Percentiles rank a stretch among this genome's conserved stretches.
Conservation (phyloP, 1,140 invertebrate genomes). For the Ceratitis capitata region DNA sequence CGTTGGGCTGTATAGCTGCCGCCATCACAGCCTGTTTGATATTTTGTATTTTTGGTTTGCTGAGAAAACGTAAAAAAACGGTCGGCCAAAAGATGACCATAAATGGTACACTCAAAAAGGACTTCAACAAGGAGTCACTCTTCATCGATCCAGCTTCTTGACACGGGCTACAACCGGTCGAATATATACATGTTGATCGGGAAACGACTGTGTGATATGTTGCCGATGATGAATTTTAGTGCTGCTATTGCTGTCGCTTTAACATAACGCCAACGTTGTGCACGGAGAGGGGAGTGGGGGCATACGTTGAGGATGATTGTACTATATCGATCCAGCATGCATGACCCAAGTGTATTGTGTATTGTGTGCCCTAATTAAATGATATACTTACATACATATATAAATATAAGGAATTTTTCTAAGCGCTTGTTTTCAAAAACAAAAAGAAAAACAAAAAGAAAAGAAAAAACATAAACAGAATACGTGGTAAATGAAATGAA, state of each 20-base stretch:
- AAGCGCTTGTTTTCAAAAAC: constrained; percentile 37
- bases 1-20: constrained; percentile 69
- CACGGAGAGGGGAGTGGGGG: neutral
- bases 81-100: constrained; percentile 58
- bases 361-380: constrained; percentile 34
- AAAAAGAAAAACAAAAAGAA: constrained; percentile 30
- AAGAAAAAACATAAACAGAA: neutral
- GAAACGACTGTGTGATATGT: constrained; percentile 83
- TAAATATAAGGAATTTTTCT: constrained; percentile 39
- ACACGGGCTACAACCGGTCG: constrained; percentile 86
- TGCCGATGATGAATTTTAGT: constrained; percentile 37
- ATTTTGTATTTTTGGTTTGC: constrained; percentile 67
- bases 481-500: neutral
- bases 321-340: constrained; percentile 26
- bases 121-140: constrained; percentile 69
- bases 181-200: constrained; percentile 88
- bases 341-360: constrained; percentile 13
- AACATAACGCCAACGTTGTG: constrained; percentile 25
- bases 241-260: constrained; percentile 32
- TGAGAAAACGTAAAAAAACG: constrained; percentile 69
- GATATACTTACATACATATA: neutral
- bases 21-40: constrained; percentile 69
- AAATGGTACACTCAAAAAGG: constrained; percentile 67
- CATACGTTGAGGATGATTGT: neutral
- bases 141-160: constrained; percentile 77